Percentiles rank a stretch among this genome's conserved stretches.
phyloP scores from a whole-genome alignment of 2,797 vertebrate genomes.

The Danionella dracula region DNA sequence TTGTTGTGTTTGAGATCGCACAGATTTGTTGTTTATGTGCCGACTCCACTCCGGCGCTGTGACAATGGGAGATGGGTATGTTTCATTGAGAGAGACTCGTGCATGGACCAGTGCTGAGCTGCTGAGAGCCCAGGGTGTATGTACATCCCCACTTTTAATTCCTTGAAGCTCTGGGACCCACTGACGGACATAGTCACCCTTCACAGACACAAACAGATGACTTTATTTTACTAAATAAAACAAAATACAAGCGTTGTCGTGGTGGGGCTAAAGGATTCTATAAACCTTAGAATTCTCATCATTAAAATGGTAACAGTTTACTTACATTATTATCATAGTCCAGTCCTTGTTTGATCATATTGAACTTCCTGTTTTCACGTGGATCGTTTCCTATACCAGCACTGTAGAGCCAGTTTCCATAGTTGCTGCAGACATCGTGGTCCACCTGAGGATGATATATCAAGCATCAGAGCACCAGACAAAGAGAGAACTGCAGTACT shows the following conservation, averaged over 20 bases:
- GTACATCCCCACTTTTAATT: conserved; percentile 66
- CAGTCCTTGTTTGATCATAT: conserved; percentile 80
- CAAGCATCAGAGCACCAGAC: background rate
- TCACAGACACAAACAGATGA: conserved; percentile 42
- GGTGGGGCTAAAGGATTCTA: no score
- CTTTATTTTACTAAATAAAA: no score
- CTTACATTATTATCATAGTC: conserved; percentile 71
- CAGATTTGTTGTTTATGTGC: conserved; percentile 65
- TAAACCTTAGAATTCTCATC: no score
- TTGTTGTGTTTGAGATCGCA: conserved; percentile 49
- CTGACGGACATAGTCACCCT: conserved; percentile 73
- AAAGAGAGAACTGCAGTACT: background rate
- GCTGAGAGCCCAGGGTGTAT: conserved; percentile 74
- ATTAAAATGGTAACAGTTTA: no score
- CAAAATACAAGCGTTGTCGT: no score
- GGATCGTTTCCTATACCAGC: conserved; percentile 79
- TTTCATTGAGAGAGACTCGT: conserved; percentile 60
- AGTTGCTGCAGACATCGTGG: conserved; percentile 79
- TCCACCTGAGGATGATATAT: conserved; percentile 63
- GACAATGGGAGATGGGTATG: conserved; percentile 71
- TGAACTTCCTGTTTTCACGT: conserved; percentile 79
- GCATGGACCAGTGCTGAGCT: conserved; percentile 58
- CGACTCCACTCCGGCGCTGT: conserved; percentile 68
- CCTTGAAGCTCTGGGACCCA: conserved; percentile 75
- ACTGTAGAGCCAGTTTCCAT: conserved; percentile 80